Conservation (phyloP, 2,797 vertebrate species). For the Iguana delicatissima region DNA sequence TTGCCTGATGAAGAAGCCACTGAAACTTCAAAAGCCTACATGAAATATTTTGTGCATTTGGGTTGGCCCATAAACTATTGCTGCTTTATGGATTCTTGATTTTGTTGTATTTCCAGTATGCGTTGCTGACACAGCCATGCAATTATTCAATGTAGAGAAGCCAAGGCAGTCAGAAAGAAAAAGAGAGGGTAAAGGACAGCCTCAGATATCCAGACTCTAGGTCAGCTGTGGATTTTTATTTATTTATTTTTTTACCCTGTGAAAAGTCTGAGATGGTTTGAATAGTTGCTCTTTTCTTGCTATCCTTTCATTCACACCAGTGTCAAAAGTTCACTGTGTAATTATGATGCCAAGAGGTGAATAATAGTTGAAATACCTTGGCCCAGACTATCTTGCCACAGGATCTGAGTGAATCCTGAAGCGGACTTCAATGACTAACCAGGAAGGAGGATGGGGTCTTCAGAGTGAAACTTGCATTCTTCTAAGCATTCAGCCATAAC, state of each 20-base stretch:
- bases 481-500: constrained; percentile 27
- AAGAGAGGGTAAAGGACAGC: constrained; percentile 40
- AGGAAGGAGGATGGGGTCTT: not conserved
- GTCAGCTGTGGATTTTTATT: constrained; percentile 61
- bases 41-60: too few relatives aligned
- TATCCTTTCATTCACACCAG: constrained; percentile 26
- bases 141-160: constrained; percentile 45
- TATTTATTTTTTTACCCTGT: constrained; percentile 57
- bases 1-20: too few relatives aligned
- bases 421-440: not conserved
- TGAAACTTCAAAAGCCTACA: too few relatives aligned
- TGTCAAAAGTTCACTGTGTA: constrained; percentile 54
- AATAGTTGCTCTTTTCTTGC: constrained; percentile 67
- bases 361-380: constrained; percentile 49
- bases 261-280: constrained; percentile 66
- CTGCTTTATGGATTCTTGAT: too few relatives aligned
- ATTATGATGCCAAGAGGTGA: constrained; percentile 45
- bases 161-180: constrained; percentile 55
- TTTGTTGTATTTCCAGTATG: not conserved
- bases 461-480: constrained; percentile 3
- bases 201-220: constrained; percentile 54
- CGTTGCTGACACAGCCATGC: not conserved
- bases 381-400: constrained; percentile 12
- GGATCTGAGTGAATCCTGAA: constrained; percentile 38
- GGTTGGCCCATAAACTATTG: too few relatives aligned